phyloP scores from a whole-genome alignment of 2,888 invertebrate species.

The Ormia ochracea region DNA sequence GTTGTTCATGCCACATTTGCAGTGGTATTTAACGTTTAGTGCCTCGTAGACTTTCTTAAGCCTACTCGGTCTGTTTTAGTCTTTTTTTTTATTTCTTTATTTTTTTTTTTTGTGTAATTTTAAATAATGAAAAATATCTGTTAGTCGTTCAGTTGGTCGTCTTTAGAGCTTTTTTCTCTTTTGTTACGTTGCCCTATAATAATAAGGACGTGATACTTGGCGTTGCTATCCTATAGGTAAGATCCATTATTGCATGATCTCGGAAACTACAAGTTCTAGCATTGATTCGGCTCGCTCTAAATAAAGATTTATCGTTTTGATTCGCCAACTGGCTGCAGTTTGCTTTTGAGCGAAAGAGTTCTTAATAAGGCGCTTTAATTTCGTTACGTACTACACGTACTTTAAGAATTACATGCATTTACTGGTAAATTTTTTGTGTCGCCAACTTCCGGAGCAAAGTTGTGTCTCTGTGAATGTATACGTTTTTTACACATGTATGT shows the following conservation, averaged over 20 bases:
- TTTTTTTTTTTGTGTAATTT: conserved; percentile 1
- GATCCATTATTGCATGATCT: no score
- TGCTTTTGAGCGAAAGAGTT: no score
- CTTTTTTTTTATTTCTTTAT: neutral
- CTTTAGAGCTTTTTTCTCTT: neutral
- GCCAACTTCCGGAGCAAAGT: conserved; percentile 11
- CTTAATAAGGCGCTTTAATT: neutral
- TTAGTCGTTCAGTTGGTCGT: conserved; percentile 58
- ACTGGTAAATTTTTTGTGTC: neutral
- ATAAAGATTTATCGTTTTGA: no score
- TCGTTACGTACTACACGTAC: neutral
- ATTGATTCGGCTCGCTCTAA: no score
- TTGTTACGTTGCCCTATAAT: conserved; percentile 18
- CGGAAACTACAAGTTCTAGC: no score
- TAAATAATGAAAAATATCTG: conserved; percentile 51
- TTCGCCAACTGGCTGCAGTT: no score
- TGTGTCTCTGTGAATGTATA: neutral
- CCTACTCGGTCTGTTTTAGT: conserved; percentile 13
- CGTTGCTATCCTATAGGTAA: no score
- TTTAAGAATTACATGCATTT: neutral
- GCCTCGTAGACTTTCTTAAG: conserved; percentile 39
- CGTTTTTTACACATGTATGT: neutral
- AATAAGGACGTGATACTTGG: neutral
- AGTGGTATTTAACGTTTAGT: conserved; percentile 12
- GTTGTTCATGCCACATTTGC: conserved; percentile 9